Conservation (phyloP, 1,140 invertebrate species). For the Drosophila sp. region DNA sequence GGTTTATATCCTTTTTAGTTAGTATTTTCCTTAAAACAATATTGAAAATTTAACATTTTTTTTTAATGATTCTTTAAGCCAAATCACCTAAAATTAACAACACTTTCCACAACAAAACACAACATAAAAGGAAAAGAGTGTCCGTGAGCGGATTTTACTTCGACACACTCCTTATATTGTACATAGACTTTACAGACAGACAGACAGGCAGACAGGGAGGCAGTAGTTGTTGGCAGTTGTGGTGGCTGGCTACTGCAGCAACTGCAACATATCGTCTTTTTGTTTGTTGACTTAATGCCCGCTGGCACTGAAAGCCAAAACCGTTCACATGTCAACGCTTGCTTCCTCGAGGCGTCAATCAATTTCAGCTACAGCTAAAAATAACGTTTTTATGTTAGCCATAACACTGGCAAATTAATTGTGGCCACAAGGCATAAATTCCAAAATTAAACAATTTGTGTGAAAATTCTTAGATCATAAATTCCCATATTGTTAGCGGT, state of each 20-base stretch:
- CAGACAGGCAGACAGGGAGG: not conserved
- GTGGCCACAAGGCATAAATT: constrained; percentile 2
- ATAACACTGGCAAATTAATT: constrained; percentile 2
- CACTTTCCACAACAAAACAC: not conserved
- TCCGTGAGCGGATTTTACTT: not conserved
- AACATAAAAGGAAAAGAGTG: not conserved
- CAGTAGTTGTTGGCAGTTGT: not conserved
- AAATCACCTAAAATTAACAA: not conserved
- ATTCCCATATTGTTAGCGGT: constrained; percentile 6
- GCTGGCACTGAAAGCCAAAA: constrained; percentile 57
- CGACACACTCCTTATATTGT: not conserved
- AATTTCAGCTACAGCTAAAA: constrained; percentile 49
- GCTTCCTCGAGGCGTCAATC: constrained; percentile 56
- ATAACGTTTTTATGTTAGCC: constrained; percentile 39
- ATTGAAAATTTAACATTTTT: too few species aligned
- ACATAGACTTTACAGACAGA: not conserved
- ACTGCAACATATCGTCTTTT: constrained; percentile 14
- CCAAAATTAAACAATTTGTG: not conserved
- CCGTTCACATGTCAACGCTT: constrained; percentile 61
- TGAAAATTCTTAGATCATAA: constrained; percentile 19
- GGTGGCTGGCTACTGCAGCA: constrained; percentile 8
- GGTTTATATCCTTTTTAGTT: too few species aligned
- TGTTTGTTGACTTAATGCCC: constrained; percentile 35
- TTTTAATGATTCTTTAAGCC: not conserved
- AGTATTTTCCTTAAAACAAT: too few species aligned